Evolutionary conservation across 2,888 invertebrate species (phyloP), one percentile per base, ranked within the genome.

Genomic region (Lordiphosa andalusiaca): DNA sequence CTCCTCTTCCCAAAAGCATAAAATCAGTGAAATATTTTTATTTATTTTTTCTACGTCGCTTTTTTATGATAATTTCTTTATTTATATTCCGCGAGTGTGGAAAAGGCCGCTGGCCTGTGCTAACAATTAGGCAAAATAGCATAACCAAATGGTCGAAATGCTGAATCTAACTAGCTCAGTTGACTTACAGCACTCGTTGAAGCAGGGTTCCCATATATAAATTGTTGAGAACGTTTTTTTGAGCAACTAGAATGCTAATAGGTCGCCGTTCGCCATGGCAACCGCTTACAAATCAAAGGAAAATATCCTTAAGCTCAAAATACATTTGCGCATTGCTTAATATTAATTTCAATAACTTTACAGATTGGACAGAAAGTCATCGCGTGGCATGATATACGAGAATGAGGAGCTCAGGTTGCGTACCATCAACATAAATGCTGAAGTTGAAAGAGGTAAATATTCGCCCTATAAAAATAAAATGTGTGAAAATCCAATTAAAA

Each of bases 361-460:
- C 89, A 94, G 94, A 90, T 93, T 96, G 91, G 96, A 97, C 91
- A 93, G 96, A 86, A 95, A 95, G 90, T 96, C 96, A 53, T 96
- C 96, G 69, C 93, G 96, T 88, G 96, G 96, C 71, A 96, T 96
- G 96, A 93, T 96, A 78, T 96, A 95, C 91, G 97, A 97, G 91
- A 97, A 97, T 92, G 97, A 97, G 88, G 97, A 96, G 89, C 91
- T 97, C 51, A 91, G 97, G 73, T 90, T 96, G 87, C 93, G 96
- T 83, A 96, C 96, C 35, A 96, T 96, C 88, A 95, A 96, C 86
- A 96, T 96, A 87, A 96, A 96, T 89, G 96, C 96, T 56, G 96
- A 96, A 91, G 95, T 97, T 48, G 97, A 97, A 90, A 92, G 95
- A 92, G 96, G 96, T 95, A 61, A 71, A 49, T 50, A 64, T 23